Percentiles rank a stretch among this genome's conserved stretches.
These are phyloP conservation scores for Pempheris klunzingeri DNA, from an alignment of 2,797 vertebrate species.

Conservation along the genomic window DNA sequence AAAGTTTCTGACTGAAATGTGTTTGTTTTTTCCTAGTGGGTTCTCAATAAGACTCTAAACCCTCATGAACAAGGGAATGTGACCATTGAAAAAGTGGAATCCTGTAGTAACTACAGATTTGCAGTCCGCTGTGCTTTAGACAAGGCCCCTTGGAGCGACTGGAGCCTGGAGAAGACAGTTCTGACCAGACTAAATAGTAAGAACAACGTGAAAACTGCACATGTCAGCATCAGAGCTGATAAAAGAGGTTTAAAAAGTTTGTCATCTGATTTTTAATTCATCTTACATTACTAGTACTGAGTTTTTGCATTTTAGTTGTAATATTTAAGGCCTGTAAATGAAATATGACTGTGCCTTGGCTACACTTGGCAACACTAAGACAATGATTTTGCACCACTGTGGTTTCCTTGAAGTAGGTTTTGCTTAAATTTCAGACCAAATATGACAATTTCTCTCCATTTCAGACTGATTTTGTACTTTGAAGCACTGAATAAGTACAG, in stretches of 20 bases:
- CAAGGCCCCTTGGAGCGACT: conserved; percentile 70
- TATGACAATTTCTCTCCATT: background rate
- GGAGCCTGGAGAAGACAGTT: conserved; percentile 57
- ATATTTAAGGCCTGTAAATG: background rate
- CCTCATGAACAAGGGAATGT: fast-evolving
- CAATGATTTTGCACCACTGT: background rate
- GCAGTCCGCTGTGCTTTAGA: conserved; percentile 67
- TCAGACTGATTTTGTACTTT: background rate
- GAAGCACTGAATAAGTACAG: too few species aligned
- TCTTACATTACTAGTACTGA: background rate
- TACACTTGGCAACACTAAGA: background rate
- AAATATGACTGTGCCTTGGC: background rate
- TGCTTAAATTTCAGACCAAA: background rate
- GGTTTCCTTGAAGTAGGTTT: background rate
- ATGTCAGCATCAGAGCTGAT: too few species aligned
- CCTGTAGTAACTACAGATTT: conserved; percentile 69
- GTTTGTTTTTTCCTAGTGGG: conserved; percentile 1
- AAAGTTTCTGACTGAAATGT: background rate
- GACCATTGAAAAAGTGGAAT: conserved; percentile 39
- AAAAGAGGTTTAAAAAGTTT: too few species aligned
- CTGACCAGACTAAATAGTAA: conserved; percentile 72
- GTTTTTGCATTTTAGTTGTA: background rate
- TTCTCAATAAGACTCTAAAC: background rate
- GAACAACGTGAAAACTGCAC: background rate
- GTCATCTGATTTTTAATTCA: background rate